Conservation (phyloP, 2,113 vertebrate genomes). For the Echinops telfairi region DNA sequence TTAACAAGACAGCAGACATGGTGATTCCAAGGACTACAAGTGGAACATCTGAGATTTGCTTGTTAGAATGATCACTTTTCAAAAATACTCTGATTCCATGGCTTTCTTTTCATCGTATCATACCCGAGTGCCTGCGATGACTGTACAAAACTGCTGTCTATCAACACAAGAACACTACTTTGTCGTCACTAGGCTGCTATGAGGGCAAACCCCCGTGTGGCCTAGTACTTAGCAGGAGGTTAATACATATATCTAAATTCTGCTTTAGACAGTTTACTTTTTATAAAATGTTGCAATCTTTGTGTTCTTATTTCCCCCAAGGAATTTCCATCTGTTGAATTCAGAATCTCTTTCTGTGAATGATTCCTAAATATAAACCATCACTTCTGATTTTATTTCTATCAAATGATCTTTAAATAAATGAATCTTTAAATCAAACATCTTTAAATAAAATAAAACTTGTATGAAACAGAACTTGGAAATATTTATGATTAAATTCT, state of each 20-base stretch:
- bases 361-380: constrained; percentile 4
- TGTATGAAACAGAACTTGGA: neutral
- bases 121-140: neutral
- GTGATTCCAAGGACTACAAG: constrained; percentile 14
- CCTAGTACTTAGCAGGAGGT: neutral
- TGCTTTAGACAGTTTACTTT: neutral
- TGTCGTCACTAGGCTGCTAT: neutral
- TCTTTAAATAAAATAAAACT: constrained; percentile 48
- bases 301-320: neutral
- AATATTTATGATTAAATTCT: constrained; percentile 14
- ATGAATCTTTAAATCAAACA: too few species aligned
- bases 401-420: constrained; percentile 15
- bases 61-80: constrained; percentile 27
- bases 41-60: neutral
- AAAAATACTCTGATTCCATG: constrained; percentile 30
- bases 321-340: constrained; percentile 13
- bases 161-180: neutral
- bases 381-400: constrained; percentile 7
- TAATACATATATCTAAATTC: constrained; percentile 4
- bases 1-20: neutral
- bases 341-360: constrained; percentile 20
- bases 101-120: constrained; percentile 41
- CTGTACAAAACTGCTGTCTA: neutral
- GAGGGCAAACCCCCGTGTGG: too few species aligned
- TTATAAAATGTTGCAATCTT: neutral